Evolutionary conservation across 2,113 vertebrate species (phyloP).

Genomic region (human): GRCh38 chr3:153437501-153438000

Average conservation of each 20-base stretch:
- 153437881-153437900: not conserved
- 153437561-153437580: not conserved
- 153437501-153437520: slow-evolving; percentile 13
- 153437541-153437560: not conserved
- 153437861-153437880: not conserved
- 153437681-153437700: not conserved
- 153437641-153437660: not conserved
- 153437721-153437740: slow-evolving; percentile 19
- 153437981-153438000: not conserved
- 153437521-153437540: not conserved
- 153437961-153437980: slow-evolving; percentile 16
- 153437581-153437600: slow-evolving; percentile 7
- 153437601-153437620: not conserved
- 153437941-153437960: not conserved
- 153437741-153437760: slow-evolving; percentile 1
- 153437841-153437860: not conserved
- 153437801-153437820: not conserved
- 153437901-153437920: not conserved
- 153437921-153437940: slow-evolving; percentile 22
- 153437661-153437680: not conserved
- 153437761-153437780: not conserved
- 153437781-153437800: not conserved
- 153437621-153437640: not conserved
- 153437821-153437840: not conserved
- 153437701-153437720: not conserved